Percentiles rank a stretch among this genome's conserved stretches.
phyloP scores from a whole-genome alignment of 2,888 invertebrate genomes.

The Ptychoptera albimana region DNA sequence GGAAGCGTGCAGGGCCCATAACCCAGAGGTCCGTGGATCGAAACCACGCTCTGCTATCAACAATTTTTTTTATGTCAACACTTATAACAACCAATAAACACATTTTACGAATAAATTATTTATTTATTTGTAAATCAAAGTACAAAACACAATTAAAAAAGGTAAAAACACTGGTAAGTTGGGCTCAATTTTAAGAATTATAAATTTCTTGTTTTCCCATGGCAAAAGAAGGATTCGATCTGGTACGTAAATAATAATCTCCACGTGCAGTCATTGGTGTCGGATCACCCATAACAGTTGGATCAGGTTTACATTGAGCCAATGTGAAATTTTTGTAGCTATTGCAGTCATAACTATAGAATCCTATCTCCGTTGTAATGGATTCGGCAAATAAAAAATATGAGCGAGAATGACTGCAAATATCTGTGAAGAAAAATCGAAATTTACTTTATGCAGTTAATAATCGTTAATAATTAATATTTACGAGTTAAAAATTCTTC shows the following conservation, averaged over 20 bases:
- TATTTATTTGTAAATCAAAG: too few species aligned
- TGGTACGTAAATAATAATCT: not conserved
- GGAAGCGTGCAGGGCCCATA: too few species aligned
- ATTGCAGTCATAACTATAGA: not conserved
- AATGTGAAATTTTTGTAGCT: not conserved
- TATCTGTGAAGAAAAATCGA: not conserved
- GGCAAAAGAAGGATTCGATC: not conserved
- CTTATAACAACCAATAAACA: too few species aligned
- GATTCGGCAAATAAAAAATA: slow-evolving; percentile 1
- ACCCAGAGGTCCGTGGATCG: too few species aligned
- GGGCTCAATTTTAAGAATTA: too few species aligned
- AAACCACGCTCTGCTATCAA: too few species aligned
- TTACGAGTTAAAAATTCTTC: not conserved
- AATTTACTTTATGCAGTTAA: not conserved
- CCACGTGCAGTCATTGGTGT: not conserved
- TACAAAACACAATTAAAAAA: too few species aligned
- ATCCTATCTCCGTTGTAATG: not conserved
- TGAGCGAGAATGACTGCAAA: slow-evolving; percentile 1
- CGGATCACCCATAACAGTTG: slow-evolving; percentile 1
- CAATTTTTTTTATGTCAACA: too few species aligned
- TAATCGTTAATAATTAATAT: not conserved
- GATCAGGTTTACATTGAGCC: not conserved
- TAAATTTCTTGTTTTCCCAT: not conserved
- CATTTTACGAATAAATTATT: too few species aligned
- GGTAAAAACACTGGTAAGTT: too few species aligned